Base-by-base conservation (phyloP, 2,888 invertebrate species). In the Tortrix viridana region DNA sequence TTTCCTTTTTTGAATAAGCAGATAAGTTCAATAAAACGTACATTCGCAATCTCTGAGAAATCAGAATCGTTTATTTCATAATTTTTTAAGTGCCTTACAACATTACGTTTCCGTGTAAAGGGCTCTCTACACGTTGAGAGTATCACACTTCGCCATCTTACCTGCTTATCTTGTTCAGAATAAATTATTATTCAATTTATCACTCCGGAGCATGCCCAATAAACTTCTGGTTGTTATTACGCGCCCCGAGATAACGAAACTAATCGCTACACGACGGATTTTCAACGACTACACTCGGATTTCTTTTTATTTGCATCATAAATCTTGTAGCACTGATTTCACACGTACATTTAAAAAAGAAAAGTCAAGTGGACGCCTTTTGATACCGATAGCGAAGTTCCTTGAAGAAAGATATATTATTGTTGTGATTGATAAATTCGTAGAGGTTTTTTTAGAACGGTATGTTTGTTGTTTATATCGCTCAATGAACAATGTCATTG, bases 171-270 rank as follows among this genome's bases (percentile, higher is more conserved):
- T 85, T 69, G 75, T 70, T 74, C 74, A 71, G 77, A 86, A 89
- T 90, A 90, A 90, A 91, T 91, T 89, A 88, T 88, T 88, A 88
- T 87, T 88, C 89, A 88, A 90, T 91, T 88, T 89, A 91, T 91
- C 88, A 89, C 78, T 73, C 75, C 72, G 67, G 70, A 75, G 74
- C 82, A 81, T 73, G 76, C 77, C 84, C 82, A 86, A 89, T 89
- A 89, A 88, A 90, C 89, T 89, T 81, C 88, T 85, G 86, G 81
- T 78, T 75, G 84, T 88, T 88, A 88, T 89, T 87, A 87, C 89
- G 84, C 84, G 76, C 69, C 70, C 71, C 67, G 71, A 74, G 86
- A 88, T 88, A 89, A 84, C 81, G 74, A 71, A 72, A 73, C 67
- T 65, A 65, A 67, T 67, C 67, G 65, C 32, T 65, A 56, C 61